Conservation (phyloP, 2,888 invertebrate species). For the Stenchaetothrips biformis region DNA sequence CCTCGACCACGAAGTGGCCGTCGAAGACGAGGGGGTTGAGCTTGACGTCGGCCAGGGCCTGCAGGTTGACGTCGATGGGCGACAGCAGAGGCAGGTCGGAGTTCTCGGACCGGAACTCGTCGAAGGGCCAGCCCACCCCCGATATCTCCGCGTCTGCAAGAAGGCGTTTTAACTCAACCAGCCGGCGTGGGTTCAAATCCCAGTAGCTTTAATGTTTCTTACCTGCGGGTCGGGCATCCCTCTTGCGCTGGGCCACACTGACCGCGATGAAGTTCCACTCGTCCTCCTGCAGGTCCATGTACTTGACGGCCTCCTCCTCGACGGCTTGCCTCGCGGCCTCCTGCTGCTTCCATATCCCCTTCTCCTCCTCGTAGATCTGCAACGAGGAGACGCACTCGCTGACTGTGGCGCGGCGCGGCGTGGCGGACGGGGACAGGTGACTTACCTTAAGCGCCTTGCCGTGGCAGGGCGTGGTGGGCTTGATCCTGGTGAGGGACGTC, state of each 20-base stretch:
- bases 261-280: not conserved
- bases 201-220: not conserved
- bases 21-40: not conserved
- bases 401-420: too few relatives aligned
- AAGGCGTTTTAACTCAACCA: too few relatives aligned
- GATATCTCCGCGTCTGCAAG: not conserved
- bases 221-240: not conserved
- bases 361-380: not conserved
- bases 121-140: conserved; percentile 4
- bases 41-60: not conserved
- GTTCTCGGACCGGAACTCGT: not conserved
- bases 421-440: not conserved
- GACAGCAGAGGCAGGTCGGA: not conserved
- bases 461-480: not conserved
- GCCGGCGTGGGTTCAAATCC: too few relatives aligned
- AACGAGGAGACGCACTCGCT: not conserved
- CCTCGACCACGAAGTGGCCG: not conserved
- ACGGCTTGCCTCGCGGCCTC: not conserved
- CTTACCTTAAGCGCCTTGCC: not conserved
- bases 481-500: not conserved
- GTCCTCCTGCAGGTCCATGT: not conserved
- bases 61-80: not conserved
- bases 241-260: not conserved
- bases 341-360: not conserved
- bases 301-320: not conserved